Conservation (phyloP, 23 tunicate species). For the Oikopleura vanhoeffeni region DNA sequence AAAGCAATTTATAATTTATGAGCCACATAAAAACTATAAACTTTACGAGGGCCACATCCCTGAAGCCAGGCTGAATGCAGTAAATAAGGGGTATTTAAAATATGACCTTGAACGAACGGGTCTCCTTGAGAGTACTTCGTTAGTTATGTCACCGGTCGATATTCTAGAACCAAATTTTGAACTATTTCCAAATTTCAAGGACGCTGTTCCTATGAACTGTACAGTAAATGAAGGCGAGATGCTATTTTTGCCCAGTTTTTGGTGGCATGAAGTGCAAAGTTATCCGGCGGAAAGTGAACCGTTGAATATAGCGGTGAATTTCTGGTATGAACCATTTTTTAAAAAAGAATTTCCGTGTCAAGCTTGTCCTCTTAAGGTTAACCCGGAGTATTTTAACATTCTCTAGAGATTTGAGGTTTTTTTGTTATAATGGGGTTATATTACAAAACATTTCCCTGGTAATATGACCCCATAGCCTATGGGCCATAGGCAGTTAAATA, state of each 20-base stretch:
- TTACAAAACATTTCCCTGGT: too few species aligned
- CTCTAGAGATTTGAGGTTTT: too few species aligned
- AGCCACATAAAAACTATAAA: not conserved
- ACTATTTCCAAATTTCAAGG: slow-evolving; percentile 31
- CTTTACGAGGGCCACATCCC: slow-evolving; percentile 6
- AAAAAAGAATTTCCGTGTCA: not conserved
- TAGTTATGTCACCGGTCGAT: not conserved
- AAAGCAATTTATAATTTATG: slow-evolving; percentile 5
- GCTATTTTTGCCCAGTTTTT: not conserved
- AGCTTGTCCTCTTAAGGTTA: not conserved
- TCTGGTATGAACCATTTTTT: slow-evolving; percentile 8
- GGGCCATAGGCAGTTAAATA: too few species aligned
- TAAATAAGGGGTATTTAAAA: not conserved
- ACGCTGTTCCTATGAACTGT: slow-evolving; percentile 22
- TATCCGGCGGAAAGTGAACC: not conserved
- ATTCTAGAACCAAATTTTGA: not conserved
- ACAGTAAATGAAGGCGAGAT: not conserved
- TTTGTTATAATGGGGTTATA: too few species aligned
- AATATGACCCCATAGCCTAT: not conserved
- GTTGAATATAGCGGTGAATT: not conserved
- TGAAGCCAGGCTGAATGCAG: not conserved
- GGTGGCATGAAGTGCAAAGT: slow-evolving; percentile 15
- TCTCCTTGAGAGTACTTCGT: not conserved
- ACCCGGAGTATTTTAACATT: not conserved
- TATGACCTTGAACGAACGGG: not conserved